phyloP scores from a whole-genome alignment of 2,888 invertebrate genomes.

The Caenorhabditis virilis region DNA sequence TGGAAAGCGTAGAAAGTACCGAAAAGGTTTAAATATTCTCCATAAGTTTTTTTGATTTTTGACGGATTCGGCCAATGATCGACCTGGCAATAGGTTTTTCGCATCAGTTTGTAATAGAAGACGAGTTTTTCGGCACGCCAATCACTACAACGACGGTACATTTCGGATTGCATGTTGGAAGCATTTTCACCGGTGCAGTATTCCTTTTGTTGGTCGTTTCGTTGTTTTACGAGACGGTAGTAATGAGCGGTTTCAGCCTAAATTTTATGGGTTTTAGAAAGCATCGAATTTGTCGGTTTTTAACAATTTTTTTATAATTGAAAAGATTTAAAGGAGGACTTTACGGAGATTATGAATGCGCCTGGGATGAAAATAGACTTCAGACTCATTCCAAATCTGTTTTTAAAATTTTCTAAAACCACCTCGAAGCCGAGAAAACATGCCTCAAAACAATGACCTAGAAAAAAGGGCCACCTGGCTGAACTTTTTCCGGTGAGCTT shows the following conservation, averaged over 20 bases:
- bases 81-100: slow-evolving; percentile 56
- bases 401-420: too few species aligned
- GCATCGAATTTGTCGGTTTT: too few species aligned
- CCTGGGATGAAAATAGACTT: too few species aligned
- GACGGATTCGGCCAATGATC: slow-evolving; percentile 57
- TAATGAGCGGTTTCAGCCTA: slow-evolving; percentile 23
- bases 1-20: slow-evolving; percentile 62
- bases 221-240: slow-evolving; percentile 19
- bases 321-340: too few species aligned
- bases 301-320: too few species aligned
- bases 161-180: slow-evolving; percentile 6
- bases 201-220: slow-evolving; percentile 42
- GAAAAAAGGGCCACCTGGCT: too few species aligned
- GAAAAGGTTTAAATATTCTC: slow-evolving; percentile 52
- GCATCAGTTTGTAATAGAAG: slow-evolving; percentile 62
- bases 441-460: too few species aligned
- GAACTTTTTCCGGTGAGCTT: too few species aligned
- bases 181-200: slow-evolving; percentile 20
- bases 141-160: slow-evolving; percentile 40
- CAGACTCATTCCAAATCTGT: too few species aligned
- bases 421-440: too few species aligned
- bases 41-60: slow-evolving; percentile 53
- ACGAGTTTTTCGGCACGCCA: slow-evolving; percentile 63
- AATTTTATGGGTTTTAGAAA: not conserved
- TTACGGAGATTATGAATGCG: too few species aligned